Evolutionary conservation across 2,113 vertebrate species (phyloP).

Genomic region (Taxidea taxus): DNA sequence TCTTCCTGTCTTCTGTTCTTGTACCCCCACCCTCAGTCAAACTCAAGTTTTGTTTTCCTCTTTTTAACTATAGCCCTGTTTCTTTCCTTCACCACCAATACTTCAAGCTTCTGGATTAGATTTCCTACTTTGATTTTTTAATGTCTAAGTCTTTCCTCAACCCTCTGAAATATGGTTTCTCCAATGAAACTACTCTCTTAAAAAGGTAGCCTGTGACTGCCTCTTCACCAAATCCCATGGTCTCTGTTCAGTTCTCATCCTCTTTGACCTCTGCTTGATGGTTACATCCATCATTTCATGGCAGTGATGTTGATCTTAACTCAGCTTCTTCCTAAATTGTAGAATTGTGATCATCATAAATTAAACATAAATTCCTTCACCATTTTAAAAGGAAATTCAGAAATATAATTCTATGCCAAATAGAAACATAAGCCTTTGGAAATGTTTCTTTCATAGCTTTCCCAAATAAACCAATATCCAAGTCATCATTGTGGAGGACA

Average conservation of each 20-base stretch:
- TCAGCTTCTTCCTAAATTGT: background rate
- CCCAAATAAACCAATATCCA: background rate
- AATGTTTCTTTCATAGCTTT: background rate
- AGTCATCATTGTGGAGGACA: background rate
- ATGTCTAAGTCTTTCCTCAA: background rate
- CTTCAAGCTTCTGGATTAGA: background rate
- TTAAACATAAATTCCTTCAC: background rate
- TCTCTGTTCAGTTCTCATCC: background rate
- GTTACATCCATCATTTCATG: conserved; percentile 15
- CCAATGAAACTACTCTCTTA: conserved; percentile 27
- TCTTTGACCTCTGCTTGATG: conserved; percentile 6
- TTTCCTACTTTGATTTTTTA: background rate
- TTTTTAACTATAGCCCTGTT: background rate
- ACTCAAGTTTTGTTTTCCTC: background rate
- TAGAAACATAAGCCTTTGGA: background rate
- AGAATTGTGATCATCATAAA: conserved; percentile 31
- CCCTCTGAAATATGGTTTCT: background rate
- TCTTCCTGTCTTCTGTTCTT: background rate
- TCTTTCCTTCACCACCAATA: background rate
- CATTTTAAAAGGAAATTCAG: background rate
- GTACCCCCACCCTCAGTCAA: background rate
- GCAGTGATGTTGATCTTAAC: background rate
- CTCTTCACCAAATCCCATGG: background rate
- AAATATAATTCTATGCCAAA: background rate
- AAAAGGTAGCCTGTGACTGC: background rate